A percentile compares a stretch with the other conserved stretches of the same genome.
Conservation (phyloP, 2,888 invertebrate species). For the Agrochola litura region DNA sequence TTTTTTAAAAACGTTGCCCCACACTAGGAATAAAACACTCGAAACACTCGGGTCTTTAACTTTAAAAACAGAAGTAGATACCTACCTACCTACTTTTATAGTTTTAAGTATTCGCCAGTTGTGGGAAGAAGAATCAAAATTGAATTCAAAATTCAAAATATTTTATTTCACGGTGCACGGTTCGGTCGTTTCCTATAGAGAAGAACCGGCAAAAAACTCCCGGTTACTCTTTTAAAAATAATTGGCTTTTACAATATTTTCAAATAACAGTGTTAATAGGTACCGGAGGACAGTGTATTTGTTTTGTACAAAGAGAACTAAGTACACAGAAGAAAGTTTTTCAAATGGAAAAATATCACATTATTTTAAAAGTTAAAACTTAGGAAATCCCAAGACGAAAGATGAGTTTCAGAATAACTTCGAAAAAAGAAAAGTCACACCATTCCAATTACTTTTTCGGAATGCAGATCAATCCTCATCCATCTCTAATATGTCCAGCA, state of each 20-base stretch:
- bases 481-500: slow-evolving; percentile 13
- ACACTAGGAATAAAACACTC: no score
- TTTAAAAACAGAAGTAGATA: not conserved
- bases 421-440: not conserved
- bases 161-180: no score
- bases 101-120: not conserved
- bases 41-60: not conserved
- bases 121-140: no score
- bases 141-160: no score
- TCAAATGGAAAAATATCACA: not conserved
- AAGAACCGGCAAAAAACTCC: no score
- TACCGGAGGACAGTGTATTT: no score
- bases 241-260: no score
- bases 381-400: not conserved
- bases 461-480: slow-evolving; percentile 41
- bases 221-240: no score
- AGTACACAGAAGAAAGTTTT: not conserved
- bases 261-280: no score
- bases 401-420: not conserved
- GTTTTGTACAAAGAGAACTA: no score
- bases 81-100: not conserved
- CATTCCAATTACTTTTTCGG: slow-evolving; percentile 7
- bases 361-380: not conserved
- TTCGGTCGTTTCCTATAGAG: no score
- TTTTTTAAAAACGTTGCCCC: no score